Evolutionary conservation across 2,888 invertebrate species (phyloP).

Genomic region (Brassicogethes aeneus): DNA sequence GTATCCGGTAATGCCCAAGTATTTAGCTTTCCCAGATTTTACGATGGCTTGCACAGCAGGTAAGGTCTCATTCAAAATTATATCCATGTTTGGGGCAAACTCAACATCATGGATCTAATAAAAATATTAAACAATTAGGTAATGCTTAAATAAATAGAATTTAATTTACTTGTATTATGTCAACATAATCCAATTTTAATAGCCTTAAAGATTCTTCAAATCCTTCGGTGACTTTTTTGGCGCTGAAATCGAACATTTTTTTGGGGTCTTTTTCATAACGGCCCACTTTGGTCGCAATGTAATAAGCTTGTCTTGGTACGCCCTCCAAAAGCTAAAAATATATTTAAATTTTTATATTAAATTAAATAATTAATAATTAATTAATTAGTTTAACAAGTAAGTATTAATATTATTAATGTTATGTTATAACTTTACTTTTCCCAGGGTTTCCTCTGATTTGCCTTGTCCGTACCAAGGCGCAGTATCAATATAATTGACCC

Average conservation of each 20-base stretch:
- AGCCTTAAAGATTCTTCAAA: slow-evolving; percentile 65
- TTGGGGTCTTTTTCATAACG: slow-evolving; percentile 64
- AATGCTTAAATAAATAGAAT: neutral
- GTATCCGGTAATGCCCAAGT: slow-evolving; percentile 84
- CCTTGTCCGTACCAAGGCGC: slow-evolving; percentile 91
- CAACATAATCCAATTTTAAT: slow-evolving; percentile 74
- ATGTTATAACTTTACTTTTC: slow-evolving; percentile 60
- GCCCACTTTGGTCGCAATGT: slow-evolving; percentile 87
- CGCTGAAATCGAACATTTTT: slow-evolving; percentile 80
- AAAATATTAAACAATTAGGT: neutral
- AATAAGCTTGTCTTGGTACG: slow-evolving; percentile 75
- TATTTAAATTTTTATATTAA: neutral
- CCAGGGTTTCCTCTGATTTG: slow-evolving; percentile 70
- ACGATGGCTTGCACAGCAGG: slow-evolving; percentile 71
- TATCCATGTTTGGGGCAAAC: slow-evolving; percentile 66
- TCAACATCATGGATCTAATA: slow-evolving; percentile 85
- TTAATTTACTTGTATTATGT: slow-evolving; percentile 70
- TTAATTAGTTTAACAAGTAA: too few relatives aligned
- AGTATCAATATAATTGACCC: slow-evolving; percentile 89
- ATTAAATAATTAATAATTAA: too few relatives aligned
- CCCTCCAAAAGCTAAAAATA: slow-evolving; percentile 57
- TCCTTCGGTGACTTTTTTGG: slow-evolving; percentile 62
- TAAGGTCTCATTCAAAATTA: slow-evolving; percentile 76
- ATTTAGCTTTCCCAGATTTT: slow-evolving; percentile 61
- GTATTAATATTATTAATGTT: too few relatives aligned